Conservation (phyloP, 2,888 invertebrate species). For the Coleophora deauratella region DNA sequence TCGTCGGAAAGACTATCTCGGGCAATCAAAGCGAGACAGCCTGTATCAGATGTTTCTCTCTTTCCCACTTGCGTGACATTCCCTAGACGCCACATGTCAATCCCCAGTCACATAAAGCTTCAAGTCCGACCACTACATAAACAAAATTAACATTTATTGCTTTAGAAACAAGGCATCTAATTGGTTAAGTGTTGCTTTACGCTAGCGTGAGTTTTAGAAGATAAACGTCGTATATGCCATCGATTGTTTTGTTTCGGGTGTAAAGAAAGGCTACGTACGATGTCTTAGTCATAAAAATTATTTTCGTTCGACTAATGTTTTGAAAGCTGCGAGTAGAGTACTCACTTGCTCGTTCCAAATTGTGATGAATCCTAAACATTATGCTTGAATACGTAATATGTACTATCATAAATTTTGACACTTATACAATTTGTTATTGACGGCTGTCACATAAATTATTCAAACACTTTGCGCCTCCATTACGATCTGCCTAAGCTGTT, state of each 20-base stretch:
- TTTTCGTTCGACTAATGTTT: no score
- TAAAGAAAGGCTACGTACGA: no score
- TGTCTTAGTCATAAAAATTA: no score
- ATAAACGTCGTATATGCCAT: constrained; percentile 6
- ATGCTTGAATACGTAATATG: no score
- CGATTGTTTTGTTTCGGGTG: not conserved
- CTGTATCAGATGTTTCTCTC: constrained; percentile 35
- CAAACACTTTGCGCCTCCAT: no score
- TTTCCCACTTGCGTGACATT: constrained; percentile 40
- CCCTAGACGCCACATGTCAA: constrained; percentile 58
- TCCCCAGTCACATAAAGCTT: constrained; percentile 40
- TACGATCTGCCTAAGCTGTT: no score
- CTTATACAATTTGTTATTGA: no score
- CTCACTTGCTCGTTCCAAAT: constrained; percentile 13
- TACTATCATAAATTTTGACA: no score
- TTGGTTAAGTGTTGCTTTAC: constrained; percentile 31
- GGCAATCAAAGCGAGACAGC: constrained; percentile 41
- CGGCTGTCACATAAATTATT: no score
- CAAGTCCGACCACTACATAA: constrained; percentile 38
- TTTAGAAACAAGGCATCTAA: constrained; percentile 41
- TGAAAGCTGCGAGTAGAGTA: no score
- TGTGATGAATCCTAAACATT: no score
- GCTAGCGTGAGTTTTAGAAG: constrained; percentile 8
- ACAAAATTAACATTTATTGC: constrained; percentile 49
- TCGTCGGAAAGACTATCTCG: constrained; percentile 55